Base-by-base conservation (phyloP, 1,140 invertebrate genomes). In the Heliconius himera region DNA sequence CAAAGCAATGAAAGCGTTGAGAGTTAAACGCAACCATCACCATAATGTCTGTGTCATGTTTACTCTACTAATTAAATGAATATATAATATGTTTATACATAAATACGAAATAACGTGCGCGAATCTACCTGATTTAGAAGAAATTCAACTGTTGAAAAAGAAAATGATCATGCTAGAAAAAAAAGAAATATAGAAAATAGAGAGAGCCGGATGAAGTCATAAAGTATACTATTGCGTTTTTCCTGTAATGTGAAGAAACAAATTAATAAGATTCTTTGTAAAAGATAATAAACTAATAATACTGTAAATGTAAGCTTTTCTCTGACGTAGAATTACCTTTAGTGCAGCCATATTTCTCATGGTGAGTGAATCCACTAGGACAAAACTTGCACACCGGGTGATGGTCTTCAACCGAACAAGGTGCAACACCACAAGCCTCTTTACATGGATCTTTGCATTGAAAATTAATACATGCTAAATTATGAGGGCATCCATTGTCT, bases 351-450 rank as follows among this genome's bases (percentile, higher is more conserved):
- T 97, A 97, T 96, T 97, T 97, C 93, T 96, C 95, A 95, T 98
- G 98, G 94, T 97, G 96, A 95, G 97, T 96, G 96, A 97, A 98
- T 96, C 98, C 98, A 94, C 96, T 96, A 89, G 98, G 98, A 96
- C 98, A 98, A 96, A 98, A 98, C 96, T 98, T 98, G 97, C 98
- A 98, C 93, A 98, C 97, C 83, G 98, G 97, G 95, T 97, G 97
- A 95, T 98, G 98, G 95, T 98, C 97, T 96, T 98, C 97, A 85
- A 98, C 98, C 95, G 97, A 97, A 95, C 98, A 99, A 88, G 97
- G 97, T 77, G 97, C 96, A 90, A 97, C 97, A 84, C 97, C 96
- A 94, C 98, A 98, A 88, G 96, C 96, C 86, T 96, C 96, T 82
- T 96, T 96, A 95, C 98, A 99, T 80, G 98, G 98, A 95, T 99